Conservation (phyloP, 2,888 invertebrate genomes). For the Leptinotarsa haldemani region DNA sequence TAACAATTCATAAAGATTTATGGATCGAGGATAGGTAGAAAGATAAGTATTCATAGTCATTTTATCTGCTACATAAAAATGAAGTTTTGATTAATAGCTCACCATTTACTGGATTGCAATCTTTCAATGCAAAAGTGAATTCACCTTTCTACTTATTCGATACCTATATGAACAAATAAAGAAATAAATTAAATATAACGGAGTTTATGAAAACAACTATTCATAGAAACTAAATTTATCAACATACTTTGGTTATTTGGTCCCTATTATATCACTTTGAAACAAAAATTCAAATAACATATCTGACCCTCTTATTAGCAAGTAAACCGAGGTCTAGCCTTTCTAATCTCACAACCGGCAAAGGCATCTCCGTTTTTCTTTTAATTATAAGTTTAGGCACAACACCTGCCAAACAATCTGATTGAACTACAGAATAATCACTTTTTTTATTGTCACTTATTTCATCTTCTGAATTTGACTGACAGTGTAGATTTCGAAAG, state of each 20-base stretch:
- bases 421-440: constrained; percentile 56
- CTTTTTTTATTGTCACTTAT: constrained; percentile 41
- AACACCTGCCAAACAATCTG: constrained; percentile 51
- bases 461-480: constrained; percentile 44
- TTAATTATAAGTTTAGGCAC: constrained; percentile 59
- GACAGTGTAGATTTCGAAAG: constrained; percentile 50
- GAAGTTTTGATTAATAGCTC: too few species aligned
- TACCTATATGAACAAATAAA: neutral
- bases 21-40: constrained; percentile 16
- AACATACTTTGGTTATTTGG: constrained; percentile 49
- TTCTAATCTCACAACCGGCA: constrained; percentile 57
- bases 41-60: neutral
- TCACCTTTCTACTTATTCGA: constrained; percentile 4
- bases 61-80: neutral
- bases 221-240: constrained; percentile 23
- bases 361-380: constrained; percentile 54
- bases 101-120: too few species aligned
- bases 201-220: constrained; percentile 10
- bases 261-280: constrained; percentile 49
- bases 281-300: constrained; percentile 36
- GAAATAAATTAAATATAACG: constrained; percentile 23
- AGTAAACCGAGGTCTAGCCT: constrained; percentile 50
- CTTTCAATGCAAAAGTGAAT: too few species aligned
- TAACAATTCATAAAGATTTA: constrained; percentile 34
- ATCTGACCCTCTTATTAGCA: constrained; percentile 40